Evolutionary conservation across 2,888 invertebrate species (phyloP), one percentile per base, ranked within the genome.

Genomic region (Leptinotarsa rubiginosa): DNA sequence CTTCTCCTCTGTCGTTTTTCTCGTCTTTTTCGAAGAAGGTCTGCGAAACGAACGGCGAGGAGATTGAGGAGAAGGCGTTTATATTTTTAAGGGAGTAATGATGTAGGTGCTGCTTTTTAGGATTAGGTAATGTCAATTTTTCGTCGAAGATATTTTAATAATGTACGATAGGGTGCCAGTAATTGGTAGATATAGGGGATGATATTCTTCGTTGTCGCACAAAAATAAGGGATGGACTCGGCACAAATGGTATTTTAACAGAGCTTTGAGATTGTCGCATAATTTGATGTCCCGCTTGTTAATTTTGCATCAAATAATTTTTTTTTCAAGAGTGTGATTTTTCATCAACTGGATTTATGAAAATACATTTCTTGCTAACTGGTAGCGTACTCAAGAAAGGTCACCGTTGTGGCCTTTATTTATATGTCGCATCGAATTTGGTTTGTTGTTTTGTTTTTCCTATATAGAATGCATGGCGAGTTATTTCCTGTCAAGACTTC

Each of bases 81-180:
- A 22, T 18, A 54, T 50, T 31, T 67, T 52, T 31, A 41, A 68
- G 68, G 41, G 41, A 67, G 20, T 54, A 31, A 54, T 52, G 50
- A 50, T 50, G 50, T 67, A 67, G 65, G 50, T 67, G 66, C 52
- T 41, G 66, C 16, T 16, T 31, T 49, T 50, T 22, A 54, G 31
- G 54, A 68, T 68, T 68, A 54, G 52, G 54, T 68, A 20, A 54
- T 31, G 68, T 68, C 68, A 68, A 22, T 20, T 68, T 67, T 54
- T 52, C 67, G 18, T 54, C 18, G 41, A 52, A 54, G 68, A 31
- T 54, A 41, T 18, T 68, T 68, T 54, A 31, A 68, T 68, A 68
- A 54, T 41, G 68, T 68, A 12, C 68, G 7, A 54, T 54, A 18
- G 31, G 31, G 41, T 41, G 20, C 15, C 54, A 25, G 68, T 25